These are phyloP conservation scores for Blastomussa wellsi DNA, from an alignment of 92 coral and sea anemone species.

Conservation along the genomic window DNA sequence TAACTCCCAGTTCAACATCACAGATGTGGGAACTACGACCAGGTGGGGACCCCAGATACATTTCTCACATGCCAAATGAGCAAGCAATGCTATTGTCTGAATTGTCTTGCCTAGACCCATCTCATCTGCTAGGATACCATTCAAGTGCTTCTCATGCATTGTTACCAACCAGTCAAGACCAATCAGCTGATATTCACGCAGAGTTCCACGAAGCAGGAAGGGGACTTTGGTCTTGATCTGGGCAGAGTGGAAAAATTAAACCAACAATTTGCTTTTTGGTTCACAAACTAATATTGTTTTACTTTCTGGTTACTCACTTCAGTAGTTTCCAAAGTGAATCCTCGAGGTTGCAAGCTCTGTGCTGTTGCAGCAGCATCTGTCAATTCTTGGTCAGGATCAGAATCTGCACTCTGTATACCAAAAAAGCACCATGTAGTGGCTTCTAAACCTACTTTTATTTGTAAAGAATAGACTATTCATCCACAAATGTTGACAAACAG, in stretches of 20 bases:
- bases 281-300: neutral
- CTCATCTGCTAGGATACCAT: slow-evolving; percentile 98
- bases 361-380: slow-evolving; percentile 99
- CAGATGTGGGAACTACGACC: slow-evolving; percentile 94
- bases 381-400: slow-evolving; percentile 88
- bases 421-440: too few relatives aligned
- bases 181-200: slow-evolving; percentile 95
- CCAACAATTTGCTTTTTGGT: neutral
- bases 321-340: slow-evolving; percentile 95
- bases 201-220: slow-evolving; percentile 81
- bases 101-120: slow-evolving; percentile 98
- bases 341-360: slow-evolving; percentile 98
- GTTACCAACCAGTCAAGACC: slow-evolving; percentile 97
- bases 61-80: slow-evolving; percentile 94
- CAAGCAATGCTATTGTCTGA: slow-evolving; percentile 92
- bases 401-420: slow-evolving; percentile 58
- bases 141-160: slow-evolving; percentile 90
- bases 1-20: slow-evolving; percentile 96
- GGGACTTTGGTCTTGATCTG: slow-evolving; percentile 94
- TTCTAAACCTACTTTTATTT: neutral
- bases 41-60: slow-evolving; percentile 96
- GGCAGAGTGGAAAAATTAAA: neutral
- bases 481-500: neutral
- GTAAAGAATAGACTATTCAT: neutral
- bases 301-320: slow-evolving; percentile 59